phyloP scores from a whole-genome alignment of 2,797 vertebrate species.

The Sitta carolinensis region DNA sequence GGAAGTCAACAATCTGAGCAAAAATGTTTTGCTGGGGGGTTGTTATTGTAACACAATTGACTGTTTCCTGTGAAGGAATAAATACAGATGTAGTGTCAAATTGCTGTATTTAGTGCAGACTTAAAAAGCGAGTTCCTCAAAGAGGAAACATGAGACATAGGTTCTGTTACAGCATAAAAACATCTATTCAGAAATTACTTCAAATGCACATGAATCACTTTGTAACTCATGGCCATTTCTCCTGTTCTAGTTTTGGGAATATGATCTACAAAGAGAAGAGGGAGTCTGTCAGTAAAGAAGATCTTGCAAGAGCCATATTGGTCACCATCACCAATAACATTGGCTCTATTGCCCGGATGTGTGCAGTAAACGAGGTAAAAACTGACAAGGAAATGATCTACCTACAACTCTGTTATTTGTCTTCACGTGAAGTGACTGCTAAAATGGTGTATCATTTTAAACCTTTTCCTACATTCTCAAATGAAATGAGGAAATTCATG shows the following conservation, averaged over 20 bases:
- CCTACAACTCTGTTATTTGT: not conserved
- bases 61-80: not conserved
- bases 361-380: conserved; percentile 89
- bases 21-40: not conserved
- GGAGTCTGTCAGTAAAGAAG: conserved; percentile 88
- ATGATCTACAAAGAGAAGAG: conserved; percentile 91
- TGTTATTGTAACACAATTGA: not conserved
- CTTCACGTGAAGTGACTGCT: not conserved
- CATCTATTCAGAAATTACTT: not conserved
- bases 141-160: not conserved
- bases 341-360: conserved; percentile 88
- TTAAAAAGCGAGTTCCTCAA: not conserved
- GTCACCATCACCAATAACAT: conserved; percentile 92
- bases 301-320: conserved; percentile 87
- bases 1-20: not conserved
- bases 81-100: fast-evolving
- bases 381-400: not conserved
- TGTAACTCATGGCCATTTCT: not conserved
- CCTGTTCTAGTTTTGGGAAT: conserved; percentile 82
- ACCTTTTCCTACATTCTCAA: not conserved
- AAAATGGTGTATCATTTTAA: not conserved
- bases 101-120: not conserved
- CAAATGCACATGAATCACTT: not conserved
- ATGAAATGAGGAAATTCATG: not conserved
- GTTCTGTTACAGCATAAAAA: not conserved